Evolutionary conservation across 2,797 vertebrate genomes (phyloP), one percentile per base, ranked within the genome.

Genomic region (Apodemus agrarius): DNA sequence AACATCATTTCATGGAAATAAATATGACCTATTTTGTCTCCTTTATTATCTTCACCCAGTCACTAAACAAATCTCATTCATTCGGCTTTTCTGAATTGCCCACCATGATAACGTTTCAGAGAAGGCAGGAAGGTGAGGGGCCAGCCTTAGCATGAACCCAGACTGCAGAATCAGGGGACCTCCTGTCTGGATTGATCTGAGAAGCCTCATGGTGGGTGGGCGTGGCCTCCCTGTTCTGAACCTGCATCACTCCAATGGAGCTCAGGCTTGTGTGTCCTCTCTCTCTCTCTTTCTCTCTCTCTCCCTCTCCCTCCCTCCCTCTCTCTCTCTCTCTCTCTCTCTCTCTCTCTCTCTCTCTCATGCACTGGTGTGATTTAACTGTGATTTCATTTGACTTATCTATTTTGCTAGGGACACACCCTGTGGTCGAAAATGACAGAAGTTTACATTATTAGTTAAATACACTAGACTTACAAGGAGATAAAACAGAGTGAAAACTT

Each of bases 311-410:
- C 46, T 49, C 46, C 8, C 46, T 49, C 46, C 8, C 46, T 49
- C 46, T 49, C 46, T 49, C 46, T 49, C 46, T 49, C 46, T 49
- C 46, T 7, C 43, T 6, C 43, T 43, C 43, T 43, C 43, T 43
- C 43, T 43, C 26, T 43, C 46, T 49, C 46, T 49, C 46, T 7
- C 43, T 6, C 43, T 43, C 43, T 43, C 43, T 43, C 43, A 3
- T 22, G 37, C 90, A 93, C 22, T 87, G 90, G 46, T 49, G 81
- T 92, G 84, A 86, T 69, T 85, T 85, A 85, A 82, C 78, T 93
- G 31, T 54, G 91, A 84, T 79, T 84, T 94, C 78, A 59, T 54
- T 85, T 90, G 91, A 82, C 67, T 89, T 46, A 82, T 86, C 46
- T 75, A 9, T 46, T 83, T 75, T 69, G 59, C 29, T 17, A 94